Conservation (phyloP, 2,113 vertebrate species). For the Phylloscopus trochilus region DNA sequence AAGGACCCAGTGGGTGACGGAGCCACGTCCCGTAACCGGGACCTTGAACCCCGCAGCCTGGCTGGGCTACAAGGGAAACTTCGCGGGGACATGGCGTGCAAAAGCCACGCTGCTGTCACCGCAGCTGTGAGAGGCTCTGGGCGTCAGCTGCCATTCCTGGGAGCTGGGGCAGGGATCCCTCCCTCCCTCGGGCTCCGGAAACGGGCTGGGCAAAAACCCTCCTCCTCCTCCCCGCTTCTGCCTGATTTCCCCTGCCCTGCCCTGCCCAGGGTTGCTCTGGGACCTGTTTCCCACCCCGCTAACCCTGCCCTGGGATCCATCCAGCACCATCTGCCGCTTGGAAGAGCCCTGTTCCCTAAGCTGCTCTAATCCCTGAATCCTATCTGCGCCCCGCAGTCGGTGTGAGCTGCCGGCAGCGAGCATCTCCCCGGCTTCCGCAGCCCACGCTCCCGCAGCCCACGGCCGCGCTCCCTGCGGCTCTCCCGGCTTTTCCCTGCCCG, state of each 20-base stretch:
- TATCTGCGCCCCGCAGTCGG: slow-evolving; percentile 4
- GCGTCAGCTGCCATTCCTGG: not conserved
- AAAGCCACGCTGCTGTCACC: not conserved
- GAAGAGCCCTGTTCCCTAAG: slow-evolving; percentile 48
- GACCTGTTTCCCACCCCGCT: slow-evolving; percentile 41
- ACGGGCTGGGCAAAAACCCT: not conserved
- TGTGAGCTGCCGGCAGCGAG: not conserved
- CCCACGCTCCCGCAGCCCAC: not conserved
- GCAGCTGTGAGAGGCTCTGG: not conserved
- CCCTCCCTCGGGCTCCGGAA: not conserved
- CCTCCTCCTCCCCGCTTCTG: not conserved
- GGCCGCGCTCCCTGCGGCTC: not conserved
- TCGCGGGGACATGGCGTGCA: not conserved
- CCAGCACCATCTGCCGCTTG: slow-evolving; percentile 58
- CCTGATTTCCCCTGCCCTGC: not conserved
- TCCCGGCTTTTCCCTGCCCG: not conserved
- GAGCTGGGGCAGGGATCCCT: not conserved
- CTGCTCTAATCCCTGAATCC: slow-evolving; percentile 55
- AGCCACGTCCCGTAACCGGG: rapidly evolving
- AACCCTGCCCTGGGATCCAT: slow-evolving; percentile 36
- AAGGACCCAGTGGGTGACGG: not conserved
- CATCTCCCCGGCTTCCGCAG: not conserved
- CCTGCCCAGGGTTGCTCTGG: not conserved
- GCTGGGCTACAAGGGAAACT: not conserved
- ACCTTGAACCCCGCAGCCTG: not conserved